Conservation (phyloP, 2,888 invertebrate genomes). For the Epistrophe grossulariae region DNA sequence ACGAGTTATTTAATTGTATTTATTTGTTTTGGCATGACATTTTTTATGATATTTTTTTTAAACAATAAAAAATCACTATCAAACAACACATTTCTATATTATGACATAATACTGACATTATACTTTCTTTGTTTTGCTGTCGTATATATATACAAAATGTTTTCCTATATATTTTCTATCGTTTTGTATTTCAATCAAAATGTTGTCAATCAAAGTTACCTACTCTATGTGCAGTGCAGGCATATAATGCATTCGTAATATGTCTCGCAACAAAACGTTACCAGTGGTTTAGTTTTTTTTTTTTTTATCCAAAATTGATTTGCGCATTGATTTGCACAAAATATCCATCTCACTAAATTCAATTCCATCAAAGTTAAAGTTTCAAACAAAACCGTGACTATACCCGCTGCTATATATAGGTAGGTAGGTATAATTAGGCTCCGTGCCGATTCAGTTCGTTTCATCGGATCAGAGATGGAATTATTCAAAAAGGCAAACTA, state of each 20-base stretch:
- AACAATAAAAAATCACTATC: too few relatives aligned
- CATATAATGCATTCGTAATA: conserved; percentile 7
- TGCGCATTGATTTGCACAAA: conserved; percentile 5
- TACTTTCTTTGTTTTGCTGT: neutral
- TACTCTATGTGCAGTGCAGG: neutral
- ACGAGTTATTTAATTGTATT: too few relatives aligned
- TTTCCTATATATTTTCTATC: neutral
- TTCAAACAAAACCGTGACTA: conserved; percentile 2
- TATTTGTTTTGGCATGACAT: too few relatives aligned
- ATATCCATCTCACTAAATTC: conserved; percentile 3
- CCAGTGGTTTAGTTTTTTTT: neutral
- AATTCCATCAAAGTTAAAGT: neutral
- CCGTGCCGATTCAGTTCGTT: neutral
- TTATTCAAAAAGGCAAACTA: conserved; percentile 3
- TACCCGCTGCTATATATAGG: too few relatives aligned
- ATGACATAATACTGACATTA: neutral
- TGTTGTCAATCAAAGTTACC: conserved; percentile 3
- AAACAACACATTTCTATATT: neutral
- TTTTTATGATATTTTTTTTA: neutral
- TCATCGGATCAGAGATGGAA: neutral
- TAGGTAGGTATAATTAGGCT: too few relatives aligned
- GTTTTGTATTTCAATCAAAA: conserved; percentile 6
- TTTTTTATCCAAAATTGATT: neutral
- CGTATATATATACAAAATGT: neutral
- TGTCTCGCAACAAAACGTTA: conserved; percentile 2